Evolutionary conservation across 2,113 vertebrate genomes (phyloP), one percentile per base, ranked within the genome.

Genomic region (Piprites chloris): DNA sequence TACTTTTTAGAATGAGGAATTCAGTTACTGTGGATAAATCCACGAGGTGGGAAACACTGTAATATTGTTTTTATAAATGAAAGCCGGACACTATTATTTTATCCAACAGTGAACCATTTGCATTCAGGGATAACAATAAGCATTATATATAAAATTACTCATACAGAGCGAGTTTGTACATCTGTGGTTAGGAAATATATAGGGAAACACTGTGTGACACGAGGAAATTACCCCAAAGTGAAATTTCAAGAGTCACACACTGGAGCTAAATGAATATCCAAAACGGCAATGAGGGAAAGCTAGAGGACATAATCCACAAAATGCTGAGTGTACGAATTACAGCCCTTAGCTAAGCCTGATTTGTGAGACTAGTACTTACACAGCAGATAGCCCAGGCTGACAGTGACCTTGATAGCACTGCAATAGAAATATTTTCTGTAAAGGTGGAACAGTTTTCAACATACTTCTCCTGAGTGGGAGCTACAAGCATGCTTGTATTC

Each of bases 391-490:
- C 94, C 87, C 56, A 32, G 85, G 72, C 87, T 82, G 94, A 84
- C 93, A 94, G 90, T 52, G 96, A 97, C 97, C 96, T 97, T 95
- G 96, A 78, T 75, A 93, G 89, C 81, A 52, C 49, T 26, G 67
- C 87, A 95, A 80, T 55, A 46, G 61, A 62, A 49, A 50, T 95
- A 71, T 95, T 96, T 97, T 80, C 95, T 84, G 92, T 30, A 67
- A 62, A 82, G 90, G 26, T 79, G 92, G 95, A 95, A n/a, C 20
- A 62, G 71, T 69, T 89, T 80, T 94, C 81, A 85, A 65, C 63
- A 66, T 30, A 2, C 93, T 94, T 95, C 80, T 97, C 91, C 87
- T 21, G 56, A 92, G 94, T 11, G 4, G 50, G 81, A 84, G 79
- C 78, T 83, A 85, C 82, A 84, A 92, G 55, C 35, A 17, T 0